phyloP scores from a whole-genome alignment of 2,888 invertebrate species.

The Automeris io region DNA sequence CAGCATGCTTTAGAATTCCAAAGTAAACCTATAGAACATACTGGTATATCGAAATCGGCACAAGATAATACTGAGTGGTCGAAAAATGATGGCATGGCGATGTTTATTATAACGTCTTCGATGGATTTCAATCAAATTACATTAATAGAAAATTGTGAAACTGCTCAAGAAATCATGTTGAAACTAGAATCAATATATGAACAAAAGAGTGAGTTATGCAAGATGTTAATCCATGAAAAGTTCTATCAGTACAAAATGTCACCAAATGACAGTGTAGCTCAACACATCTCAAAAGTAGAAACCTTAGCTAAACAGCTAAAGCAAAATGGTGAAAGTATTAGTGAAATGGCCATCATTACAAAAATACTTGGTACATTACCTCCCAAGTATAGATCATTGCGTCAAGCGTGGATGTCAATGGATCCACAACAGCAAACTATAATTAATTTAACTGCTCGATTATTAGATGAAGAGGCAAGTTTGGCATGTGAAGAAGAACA shows the following conservation, averaged over 20 bases:
- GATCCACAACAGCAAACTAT: slow-evolving; percentile 15
- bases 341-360: slow-evolving; percentile 24
- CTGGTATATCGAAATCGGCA: background rate
- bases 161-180: background rate
- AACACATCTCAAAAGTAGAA: slow-evolving; percentile 22
- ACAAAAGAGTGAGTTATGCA: background rate
- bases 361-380: slow-evolving; percentile 26
- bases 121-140: background rate
- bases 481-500: background rate
- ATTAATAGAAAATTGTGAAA: background rate
- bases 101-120: background rate
- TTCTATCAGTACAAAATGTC: slow-evolving; percentile 17
- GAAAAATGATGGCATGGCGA: background rate
- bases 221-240: background rate
- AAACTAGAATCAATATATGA: background rate
- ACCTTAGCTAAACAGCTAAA: slow-evolving; percentile 19
- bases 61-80: background rate
- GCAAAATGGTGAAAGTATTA: slow-evolving; percentile 22
- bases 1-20: too few relatives aligned
- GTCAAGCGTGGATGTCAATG: slow-evolving; percentile 24
- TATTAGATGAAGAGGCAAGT: slow-evolving; percentile 14
- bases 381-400: slow-evolving; percentile 17
- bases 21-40: too few relatives aligned
- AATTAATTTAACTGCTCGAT: slow-evolving; percentile 17
- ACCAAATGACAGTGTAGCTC: slow-evolving; percentile 17